Percentiles rank a stretch among this genome's conserved stretches.
phyloP scores from a whole-genome alignment of 2,888 invertebrate genomes.

The Perizoma affinitatum region DNA sequence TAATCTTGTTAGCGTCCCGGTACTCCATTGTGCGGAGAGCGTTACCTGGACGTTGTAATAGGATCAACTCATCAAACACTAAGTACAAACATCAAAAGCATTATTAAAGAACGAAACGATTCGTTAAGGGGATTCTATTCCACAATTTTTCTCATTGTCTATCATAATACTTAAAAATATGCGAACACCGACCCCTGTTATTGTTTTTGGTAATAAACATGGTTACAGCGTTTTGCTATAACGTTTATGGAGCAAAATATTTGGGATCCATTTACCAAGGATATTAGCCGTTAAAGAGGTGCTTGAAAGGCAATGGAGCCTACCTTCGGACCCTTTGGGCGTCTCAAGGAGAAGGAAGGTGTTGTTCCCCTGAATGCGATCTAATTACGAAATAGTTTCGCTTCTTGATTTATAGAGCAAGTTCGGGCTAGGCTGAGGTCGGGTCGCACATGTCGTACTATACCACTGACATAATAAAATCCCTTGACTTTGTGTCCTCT shows the following conservation, averaged over 20 bases:
- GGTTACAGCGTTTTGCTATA: slow-evolving; percentile 68
- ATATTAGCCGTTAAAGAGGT: slow-evolving; percentile 83
- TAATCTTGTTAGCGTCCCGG: slow-evolving; percentile 80
- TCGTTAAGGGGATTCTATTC: slow-evolving; percentile 75
- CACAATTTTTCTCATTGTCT: slow-evolving; percentile 43
- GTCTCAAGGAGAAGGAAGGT: slow-evolving; percentile 80
- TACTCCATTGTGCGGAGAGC: slow-evolving; percentile 69
- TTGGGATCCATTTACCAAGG: slow-evolving; percentile 79
- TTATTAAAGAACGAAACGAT: slow-evolving; percentile 69
- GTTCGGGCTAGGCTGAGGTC: slow-evolving; percentile 58
- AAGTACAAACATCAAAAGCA: slow-evolving; percentile 83
- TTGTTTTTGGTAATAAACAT: slow-evolving; percentile 62
- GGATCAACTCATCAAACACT: slow-evolving; percentile 84
- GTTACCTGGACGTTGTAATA: slow-evolving; percentile 83
- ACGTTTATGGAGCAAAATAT: slow-evolving; percentile 76
- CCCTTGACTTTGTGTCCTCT: slow-evolving; percentile 29
- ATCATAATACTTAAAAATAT: slow-evolving; percentile 17
- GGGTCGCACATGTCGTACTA: slow-evolving; percentile 70
- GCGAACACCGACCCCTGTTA: slow-evolving; percentile 12
- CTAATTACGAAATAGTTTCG: slow-evolving; percentile 85
- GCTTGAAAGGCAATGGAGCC: slow-evolving; percentile 77
- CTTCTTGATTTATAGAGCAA: slow-evolving; percentile 85
- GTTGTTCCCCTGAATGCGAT: slow-evolving; percentile 83
- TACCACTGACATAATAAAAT: slow-evolving; percentile 74
- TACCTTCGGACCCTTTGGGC: slow-evolving; percentile 79